Conservation (phyloP, 2,113 vertebrate species). For the Oceanodroma tethys region DNA sequence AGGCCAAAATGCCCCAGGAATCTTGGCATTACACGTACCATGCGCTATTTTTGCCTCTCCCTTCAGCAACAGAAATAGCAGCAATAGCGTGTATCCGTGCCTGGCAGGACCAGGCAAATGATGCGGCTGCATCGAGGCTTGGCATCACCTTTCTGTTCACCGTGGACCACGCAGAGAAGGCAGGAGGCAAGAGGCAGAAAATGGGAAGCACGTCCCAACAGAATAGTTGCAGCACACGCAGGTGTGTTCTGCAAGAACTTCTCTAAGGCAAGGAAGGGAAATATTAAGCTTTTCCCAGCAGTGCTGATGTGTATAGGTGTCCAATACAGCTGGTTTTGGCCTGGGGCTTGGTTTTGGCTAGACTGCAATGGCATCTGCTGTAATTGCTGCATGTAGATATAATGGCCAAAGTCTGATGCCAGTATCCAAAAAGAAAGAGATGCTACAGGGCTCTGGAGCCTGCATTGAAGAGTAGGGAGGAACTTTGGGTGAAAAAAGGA, state of each 20-base stretch:
- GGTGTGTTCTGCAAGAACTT: not conserved
- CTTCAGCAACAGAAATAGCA: conserved; percentile 53
- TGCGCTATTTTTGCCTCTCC: conserved; percentile 35
- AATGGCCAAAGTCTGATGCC: not conserved
- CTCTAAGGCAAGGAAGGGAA: not conserved
- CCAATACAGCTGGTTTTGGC: not conserved
- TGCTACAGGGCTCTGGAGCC: not conserved
- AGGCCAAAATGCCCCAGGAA: conserved; percentile 45
- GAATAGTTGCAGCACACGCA: not conserved
- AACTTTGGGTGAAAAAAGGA: not conserved
- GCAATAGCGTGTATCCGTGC: not conserved
- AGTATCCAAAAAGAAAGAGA: not conserved
- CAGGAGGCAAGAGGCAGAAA: not conserved
- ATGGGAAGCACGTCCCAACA: not conserved
- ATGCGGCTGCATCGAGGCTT: not conserved
- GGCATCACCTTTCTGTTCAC: not conserved
- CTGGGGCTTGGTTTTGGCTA: not conserved
- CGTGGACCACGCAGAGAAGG: not conserved
- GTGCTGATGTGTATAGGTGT: not conserved
- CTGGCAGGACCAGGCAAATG: not conserved
- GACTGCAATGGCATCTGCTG: not conserved
- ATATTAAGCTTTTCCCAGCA: not conserved
- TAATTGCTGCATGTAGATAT: not conserved
- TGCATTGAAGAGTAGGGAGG: not conserved
- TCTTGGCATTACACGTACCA: conserved; percentile 38